Conservation (phyloP, 2,888 invertebrate species). For the Trissolcus brochymenae region DNA sequence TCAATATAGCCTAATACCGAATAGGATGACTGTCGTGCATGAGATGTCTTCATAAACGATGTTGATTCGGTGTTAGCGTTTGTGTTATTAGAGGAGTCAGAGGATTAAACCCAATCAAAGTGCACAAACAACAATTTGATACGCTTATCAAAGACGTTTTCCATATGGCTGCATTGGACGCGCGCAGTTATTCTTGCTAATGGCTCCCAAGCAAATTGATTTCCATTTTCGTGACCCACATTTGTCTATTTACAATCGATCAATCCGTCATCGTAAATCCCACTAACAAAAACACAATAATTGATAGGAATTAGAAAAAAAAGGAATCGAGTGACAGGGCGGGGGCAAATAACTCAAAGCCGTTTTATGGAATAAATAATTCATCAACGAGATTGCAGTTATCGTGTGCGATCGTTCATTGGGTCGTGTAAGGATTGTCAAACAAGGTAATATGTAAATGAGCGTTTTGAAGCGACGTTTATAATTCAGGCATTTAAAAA, state of each 20-base stretch:
- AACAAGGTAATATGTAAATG: constrained; percentile 38
- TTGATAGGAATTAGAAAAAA: constrained; percentile 1
- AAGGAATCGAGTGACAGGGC: not conserved
- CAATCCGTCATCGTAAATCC: no score
- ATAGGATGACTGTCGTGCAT: constrained; percentile 27
- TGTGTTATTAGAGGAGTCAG: constrained; percentile 35
- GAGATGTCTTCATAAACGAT: constrained; percentile 48
- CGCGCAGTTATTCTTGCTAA: constrained; percentile 42
- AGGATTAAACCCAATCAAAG: constrained; percentile 45
- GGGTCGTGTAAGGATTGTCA: constrained; percentile 32
- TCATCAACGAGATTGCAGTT: constrained; percentile 28
- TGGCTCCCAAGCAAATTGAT: constrained; percentile 42
- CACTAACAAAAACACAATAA: no score
- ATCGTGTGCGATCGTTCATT: constrained; percentile 26
- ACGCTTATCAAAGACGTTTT: constrained; percentile 53
- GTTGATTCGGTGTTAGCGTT: constrained; percentile 43
- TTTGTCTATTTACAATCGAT: no score
- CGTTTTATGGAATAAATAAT: constrained; percentile 18
- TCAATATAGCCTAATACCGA: constrained; percentile 40
- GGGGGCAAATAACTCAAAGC: not conserved
- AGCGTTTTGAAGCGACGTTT: constrained; percentile 24
- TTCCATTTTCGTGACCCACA: constrained; percentile 44
- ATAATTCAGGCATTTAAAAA: constrained; percentile 43
- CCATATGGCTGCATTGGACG: constrained; percentile 38
- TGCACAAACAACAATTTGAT: constrained; percentile 45